Evolutionary conservation across 2,113 vertebrate species (phyloP).

Genomic region (Peromyscus californicus): DNA sequence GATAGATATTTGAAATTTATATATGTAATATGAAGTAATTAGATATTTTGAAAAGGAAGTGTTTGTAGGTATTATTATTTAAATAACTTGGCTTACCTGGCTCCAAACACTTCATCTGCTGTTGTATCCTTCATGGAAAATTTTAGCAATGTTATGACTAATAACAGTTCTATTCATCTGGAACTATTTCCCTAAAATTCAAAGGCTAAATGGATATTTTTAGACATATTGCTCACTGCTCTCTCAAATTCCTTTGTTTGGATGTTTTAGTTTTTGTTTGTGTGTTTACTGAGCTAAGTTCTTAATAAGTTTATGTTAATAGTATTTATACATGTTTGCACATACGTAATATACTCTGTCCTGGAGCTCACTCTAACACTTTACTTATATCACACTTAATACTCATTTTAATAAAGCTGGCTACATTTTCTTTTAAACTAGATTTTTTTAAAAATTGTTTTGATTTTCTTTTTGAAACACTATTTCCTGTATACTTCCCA

Average conservation of each 20-base stretch:
- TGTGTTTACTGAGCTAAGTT: background rate
- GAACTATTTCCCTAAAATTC: background rate
- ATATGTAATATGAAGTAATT: background rate
- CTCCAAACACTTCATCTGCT: background rate
- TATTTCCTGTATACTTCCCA: background rate
- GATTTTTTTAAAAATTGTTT: background rate
- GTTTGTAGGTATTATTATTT: background rate
- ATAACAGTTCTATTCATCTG: background rate
- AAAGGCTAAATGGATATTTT: background rate
- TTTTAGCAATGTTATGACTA: background rate
- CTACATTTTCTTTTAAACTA: background rate
- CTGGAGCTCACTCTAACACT: background rate
- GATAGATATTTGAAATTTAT: background rate
- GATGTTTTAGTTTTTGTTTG: background rate
- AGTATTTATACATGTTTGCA: background rate
- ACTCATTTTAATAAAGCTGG: background rate
- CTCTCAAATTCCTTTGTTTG: background rate
- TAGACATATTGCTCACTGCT: background rate
- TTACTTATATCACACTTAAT: background rate
- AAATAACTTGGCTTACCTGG: background rate
- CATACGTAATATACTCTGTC: background rate
- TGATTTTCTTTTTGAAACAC: background rate
- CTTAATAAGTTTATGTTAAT: background rate
- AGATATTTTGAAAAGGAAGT: background rate
- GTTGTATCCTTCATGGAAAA: background rate